Evolutionary conservation across 2,113 vertebrate genomes (phyloP).

Genomic region (Epinephelus fuscoguttatus): DNA sequence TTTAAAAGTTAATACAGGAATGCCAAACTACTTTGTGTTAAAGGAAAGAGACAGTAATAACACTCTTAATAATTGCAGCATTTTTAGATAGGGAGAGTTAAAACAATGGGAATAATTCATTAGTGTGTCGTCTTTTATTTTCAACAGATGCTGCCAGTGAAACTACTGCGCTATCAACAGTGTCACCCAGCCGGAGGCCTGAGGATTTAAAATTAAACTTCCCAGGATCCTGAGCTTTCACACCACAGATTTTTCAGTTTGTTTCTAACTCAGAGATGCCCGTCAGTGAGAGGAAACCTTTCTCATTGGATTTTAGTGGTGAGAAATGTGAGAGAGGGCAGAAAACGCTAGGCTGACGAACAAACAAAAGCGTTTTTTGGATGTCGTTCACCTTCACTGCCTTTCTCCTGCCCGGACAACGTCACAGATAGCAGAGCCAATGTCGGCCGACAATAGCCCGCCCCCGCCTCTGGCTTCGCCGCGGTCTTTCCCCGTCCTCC

Average conservation of each 20-base stretch:
- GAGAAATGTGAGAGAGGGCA: not conserved
- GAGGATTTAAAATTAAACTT: not conserved
- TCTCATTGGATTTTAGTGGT: not conserved
- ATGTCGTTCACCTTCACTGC: not conserved
- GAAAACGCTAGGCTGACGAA: constrained; percentile 13
- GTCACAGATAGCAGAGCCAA: constrained; percentile 62
- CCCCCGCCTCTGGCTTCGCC: constrained; percentile 86
- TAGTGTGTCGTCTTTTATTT: not conserved
- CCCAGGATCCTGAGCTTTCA: not conserved
- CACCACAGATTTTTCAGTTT: not conserved
- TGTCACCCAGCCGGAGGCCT: not conserved
- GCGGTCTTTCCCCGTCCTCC: constrained; percentile 77
- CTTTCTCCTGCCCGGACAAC: constrained; percentile 19
- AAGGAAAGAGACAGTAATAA: not conserved
- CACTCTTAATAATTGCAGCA: not conserved
- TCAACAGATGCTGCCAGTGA: constrained; percentile 26
- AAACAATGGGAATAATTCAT: not conserved
- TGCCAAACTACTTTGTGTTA: too few relatives aligned
- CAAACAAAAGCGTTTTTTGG: not conserved
- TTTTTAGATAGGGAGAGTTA: not conserved
- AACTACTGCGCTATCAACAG: not conserved
- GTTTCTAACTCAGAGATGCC: constrained; percentile 22
- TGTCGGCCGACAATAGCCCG: constrained; percentile 90
- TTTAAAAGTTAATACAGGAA: too few relatives aligned
- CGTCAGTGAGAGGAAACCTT: not conserved